Conservation (phyloP, 1,140 invertebrate genomes). For the Venustaconcha ellipsiformis region DNA sequence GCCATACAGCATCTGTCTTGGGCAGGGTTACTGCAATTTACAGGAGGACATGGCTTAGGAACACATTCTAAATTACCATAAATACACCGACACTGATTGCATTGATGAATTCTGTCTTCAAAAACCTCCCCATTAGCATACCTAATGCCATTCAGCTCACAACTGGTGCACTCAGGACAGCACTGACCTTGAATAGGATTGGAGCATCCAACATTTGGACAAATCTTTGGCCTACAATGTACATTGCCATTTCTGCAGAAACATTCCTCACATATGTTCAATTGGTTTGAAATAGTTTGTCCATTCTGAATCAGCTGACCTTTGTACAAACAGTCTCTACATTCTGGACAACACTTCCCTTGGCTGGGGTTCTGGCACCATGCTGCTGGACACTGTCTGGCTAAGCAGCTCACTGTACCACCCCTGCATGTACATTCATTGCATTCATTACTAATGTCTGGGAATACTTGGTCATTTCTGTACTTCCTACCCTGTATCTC, state of each 20-base stretch:
- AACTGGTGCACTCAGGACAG: conserved; percentile 20
- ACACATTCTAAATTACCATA: conserved; percentile 50
- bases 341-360: conserved; percentile 51
- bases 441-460: conserved; percentile 39
- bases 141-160: conserved; percentile 23
- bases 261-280: conserved; percentile 22
- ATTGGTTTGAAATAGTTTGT: neutral
- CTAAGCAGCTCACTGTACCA: conserved; percentile 47
- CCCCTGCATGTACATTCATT: conserved; percentile 46
- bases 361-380: conserved; percentile 51
- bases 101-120: conserved; percentile 15
- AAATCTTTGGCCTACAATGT: conserved; percentile 6
- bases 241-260: conserved; percentile 23
- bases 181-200: conserved; percentile 19
- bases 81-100: conserved; percentile 46
- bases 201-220: conserved; percentile 10
- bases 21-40: conserved; percentile 50
- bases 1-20: conserved; percentile 51
- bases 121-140: conserved; percentile 16
- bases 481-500: conserved; percentile 28
- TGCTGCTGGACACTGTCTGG: conserved; percentile 36
- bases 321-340: conserved; percentile 46
- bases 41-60: conserved; percentile 37
- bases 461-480: conserved; percentile 29
- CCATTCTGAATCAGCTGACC: conserved; percentile 17